Conservation (phyloP, 2,797 vertebrate genomes). For the Etheostoma perlongum region DNA sequence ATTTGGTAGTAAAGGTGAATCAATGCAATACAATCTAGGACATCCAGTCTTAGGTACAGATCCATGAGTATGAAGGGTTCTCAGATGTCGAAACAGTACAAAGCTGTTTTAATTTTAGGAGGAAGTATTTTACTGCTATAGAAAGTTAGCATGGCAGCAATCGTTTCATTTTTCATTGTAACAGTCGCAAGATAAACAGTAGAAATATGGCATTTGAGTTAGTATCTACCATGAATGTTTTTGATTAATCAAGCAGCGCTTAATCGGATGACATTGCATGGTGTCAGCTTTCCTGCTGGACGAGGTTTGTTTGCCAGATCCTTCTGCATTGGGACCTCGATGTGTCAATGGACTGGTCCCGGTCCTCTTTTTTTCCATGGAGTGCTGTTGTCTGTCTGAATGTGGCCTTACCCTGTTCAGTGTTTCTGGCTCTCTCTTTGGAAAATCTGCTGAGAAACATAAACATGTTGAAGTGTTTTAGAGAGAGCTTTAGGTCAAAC, state of each 20-base stretch:
- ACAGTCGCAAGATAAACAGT: neutral
- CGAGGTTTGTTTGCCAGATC: neutral
- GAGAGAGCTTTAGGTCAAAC: constrained; percentile 50
- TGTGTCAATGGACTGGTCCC: neutral
- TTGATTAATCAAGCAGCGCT: neutral
- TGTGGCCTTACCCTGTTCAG: constrained; percentile 19
- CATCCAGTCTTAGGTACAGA: neutral
- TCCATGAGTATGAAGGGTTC: neutral
- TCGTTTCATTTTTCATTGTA: neutral
- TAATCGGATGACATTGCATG: neutral
- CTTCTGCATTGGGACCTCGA: neutral
- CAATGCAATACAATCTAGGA: neutral
- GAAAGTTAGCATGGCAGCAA: neutral
- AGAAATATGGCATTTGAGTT: neutral
- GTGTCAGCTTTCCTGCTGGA: neutral
- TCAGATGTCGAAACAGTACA: neutral
- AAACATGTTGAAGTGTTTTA: constrained; percentile 68
- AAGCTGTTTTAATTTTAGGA: neutral
- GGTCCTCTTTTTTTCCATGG: neutral
- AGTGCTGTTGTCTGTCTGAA: constrained; percentile 21
- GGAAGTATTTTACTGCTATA: constrained; percentile 3
- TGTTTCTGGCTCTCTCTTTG: constrained; percentile 50
- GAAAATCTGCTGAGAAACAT: constrained; percentile 61
- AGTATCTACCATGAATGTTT: neutral
- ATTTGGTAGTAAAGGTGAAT: neutral